Percentiles rank a stretch among this genome's conserved stretches.
Evolutionary conservation across 1,140 invertebrate genomes (phyloP).

Genomic region (Aethina tumida): DNA sequence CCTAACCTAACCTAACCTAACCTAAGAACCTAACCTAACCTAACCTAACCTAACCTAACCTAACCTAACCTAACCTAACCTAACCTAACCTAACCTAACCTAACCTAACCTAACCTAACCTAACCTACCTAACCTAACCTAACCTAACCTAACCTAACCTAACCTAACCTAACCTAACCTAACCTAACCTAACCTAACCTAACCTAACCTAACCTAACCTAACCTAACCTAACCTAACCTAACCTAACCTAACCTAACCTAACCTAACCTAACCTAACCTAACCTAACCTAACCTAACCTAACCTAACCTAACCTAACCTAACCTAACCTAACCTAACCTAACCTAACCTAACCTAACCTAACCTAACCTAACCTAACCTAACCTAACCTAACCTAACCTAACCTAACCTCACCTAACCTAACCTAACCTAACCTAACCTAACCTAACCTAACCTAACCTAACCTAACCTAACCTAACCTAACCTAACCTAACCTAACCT

Average conservation of each 20-base stretch:
- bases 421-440: constrained; percentile 6
- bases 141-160: constrained; percentile 7
- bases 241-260: constrained; percentile 7
- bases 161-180: constrained; percentile 5
- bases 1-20: constrained; percentile 6
- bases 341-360: background rate
- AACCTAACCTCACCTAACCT: background rate
- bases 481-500: constrained; percentile 7
- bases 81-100: constrained; percentile 7
- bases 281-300: constrained; percentile 7
- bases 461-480: constrained; percentile 8
- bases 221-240: constrained; percentile 6
- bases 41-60: constrained; percentile 18
- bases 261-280: constrained; percentile 7
- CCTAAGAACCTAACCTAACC: constrained; percentile 6
- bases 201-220: constrained; percentile 7
- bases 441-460: constrained; percentile 4
- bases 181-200: constrained; percentile 11
- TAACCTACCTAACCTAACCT: constrained; percentile 6
- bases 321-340: constrained; percentile 6
- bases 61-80: constrained; percentile 6
- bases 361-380: constrained; percentile 6
- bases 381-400: constrained; percentile 7
- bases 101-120: constrained; percentile 1
- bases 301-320: constrained; percentile 6